Evolutionary conservation across 2,113 vertebrate genomes (phyloP), one percentile per base, ranked within the genome.

Genomic region (Triplophysa rosa): DNA sequence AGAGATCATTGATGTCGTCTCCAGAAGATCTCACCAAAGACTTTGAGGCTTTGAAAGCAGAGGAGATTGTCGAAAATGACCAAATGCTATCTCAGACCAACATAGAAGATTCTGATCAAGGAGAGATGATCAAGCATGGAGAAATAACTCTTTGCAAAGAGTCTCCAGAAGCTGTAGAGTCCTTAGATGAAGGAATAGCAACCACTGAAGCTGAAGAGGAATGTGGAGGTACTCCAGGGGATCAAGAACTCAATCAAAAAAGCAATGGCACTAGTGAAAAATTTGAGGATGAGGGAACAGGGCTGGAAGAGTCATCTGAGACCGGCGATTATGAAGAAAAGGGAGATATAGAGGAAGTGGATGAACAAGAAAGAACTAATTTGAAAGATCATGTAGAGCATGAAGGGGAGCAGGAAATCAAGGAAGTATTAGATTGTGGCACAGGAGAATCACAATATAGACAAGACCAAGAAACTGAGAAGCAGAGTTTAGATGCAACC

Each of bases 1-100:
- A 95, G 87, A 90, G 96, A 82, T 95, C 95, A 12, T 87, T 95
- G 8, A 97, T 99, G 97, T 98, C 97, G 21, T 95, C 97, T 83
- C 96, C 97, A 65, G 97, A 98, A 68, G 97, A 99, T 86, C 94
- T 99, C 79, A 99, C 97, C 61, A 98, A 96, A 84, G 96, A 98
- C 83, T 98, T 99, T 89, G 97, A 99, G 80, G 94, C 95, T 82
- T 87, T 99, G 56, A 94, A 90, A 90, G 93, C 93, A 42, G 96
- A 98, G 85, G 95, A 96, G 81, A 84, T 91, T 0, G 87, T 88
- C 65, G 93, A 92, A 16, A 90, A 89, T 4, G 91, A 92, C 67
- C 94, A 91, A 56, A 89, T 85, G 37, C 90, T 93, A 70, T 83
- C 91, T 84, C 90, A 92, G 82, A 87, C 84, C 47, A 85, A 86